Evolutionary conservation across 1,140 invertebrate genomes (phyloP).

Genomic region (Drosophila ercepeae): DNA sequence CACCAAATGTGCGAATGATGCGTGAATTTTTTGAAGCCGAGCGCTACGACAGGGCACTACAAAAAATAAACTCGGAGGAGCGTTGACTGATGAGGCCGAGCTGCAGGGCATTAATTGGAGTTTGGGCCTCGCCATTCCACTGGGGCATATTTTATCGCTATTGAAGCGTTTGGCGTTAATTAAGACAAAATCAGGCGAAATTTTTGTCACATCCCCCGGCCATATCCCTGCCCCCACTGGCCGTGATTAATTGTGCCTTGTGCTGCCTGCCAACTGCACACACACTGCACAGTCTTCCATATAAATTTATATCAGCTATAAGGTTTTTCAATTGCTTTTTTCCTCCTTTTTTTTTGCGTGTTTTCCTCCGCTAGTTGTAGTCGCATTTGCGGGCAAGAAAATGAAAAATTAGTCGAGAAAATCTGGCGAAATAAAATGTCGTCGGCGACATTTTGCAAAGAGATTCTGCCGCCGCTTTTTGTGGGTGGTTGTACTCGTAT

Average conservation of each 20-base stretch:
- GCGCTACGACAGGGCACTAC: conserved; percentile 23
- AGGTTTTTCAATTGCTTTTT: background rate
- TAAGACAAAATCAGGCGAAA: conserved; percentile 83
- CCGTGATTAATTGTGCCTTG: conserved; percentile 76
- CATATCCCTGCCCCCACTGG: conserved; percentile 15
- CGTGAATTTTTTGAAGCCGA: conserved; percentile 72
- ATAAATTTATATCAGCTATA: conserved; percentile 32
- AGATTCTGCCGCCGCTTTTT: conserved; percentile 40
- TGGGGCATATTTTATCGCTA: conserved; percentile 83
- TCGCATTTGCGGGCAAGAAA: conserved; percentile 61
- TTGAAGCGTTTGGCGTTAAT: conserved; percentile 84
- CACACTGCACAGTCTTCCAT: conserved; percentile 19
- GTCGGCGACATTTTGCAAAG: conserved; percentile 83
- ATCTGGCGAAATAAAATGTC: conserved; percentile 84
- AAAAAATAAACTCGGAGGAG: conserved; percentile 41
- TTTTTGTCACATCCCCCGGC: conserved; percentile 76
- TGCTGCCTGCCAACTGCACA: conserved; percentile 61
- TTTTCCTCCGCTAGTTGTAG: conserved; percentile 26
- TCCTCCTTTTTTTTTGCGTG: conserved; percentile 1
- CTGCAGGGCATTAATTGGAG: conserved; percentile 70
- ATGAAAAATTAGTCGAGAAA: conserved; percentile 83
- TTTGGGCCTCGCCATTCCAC: conserved; percentile 31
- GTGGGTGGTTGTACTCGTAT: conserved; percentile 11
- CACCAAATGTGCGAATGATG: conserved; percentile 83
- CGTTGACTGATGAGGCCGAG: conserved; percentile 77